Conservation (phyloP, 1,140 invertebrate genomes). For the Atopsyche davidsoni region DNA sequence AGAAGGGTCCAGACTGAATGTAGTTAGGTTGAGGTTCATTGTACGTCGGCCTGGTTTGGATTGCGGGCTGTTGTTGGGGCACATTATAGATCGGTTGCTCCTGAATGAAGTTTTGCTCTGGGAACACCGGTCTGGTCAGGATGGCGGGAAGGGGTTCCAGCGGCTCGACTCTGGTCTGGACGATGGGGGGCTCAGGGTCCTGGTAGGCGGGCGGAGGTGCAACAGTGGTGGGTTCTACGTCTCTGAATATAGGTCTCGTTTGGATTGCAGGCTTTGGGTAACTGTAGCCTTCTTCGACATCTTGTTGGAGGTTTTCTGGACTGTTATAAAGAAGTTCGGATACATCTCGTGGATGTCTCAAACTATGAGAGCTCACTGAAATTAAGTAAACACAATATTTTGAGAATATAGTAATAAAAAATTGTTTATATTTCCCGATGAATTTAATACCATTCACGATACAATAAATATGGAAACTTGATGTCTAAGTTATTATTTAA, state of each 20-base stretch:
- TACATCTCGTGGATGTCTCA: constrained; percentile 19
- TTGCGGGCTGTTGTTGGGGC: constrained; percentile 2
- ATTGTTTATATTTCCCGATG: no score
- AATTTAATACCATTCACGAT: no score
- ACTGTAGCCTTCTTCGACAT: constrained; percentile 11
- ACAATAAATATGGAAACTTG: no score
- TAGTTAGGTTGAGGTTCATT: constrained; percentile 5
- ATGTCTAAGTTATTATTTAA: no score
- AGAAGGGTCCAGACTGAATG: constrained; percentile 1
- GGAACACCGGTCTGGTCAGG: not conserved
- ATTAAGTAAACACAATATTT: constrained; percentile 4
- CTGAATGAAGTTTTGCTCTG: not conserved
- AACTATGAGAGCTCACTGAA: constrained; percentile 13
- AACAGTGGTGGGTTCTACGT: constrained; percentile 6
- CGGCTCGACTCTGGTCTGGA: not conserved
- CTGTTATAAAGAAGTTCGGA: constrained; percentile 17
- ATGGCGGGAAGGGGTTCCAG: not conserved
- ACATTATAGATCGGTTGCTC: not conserved
- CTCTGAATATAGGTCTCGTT: constrained; percentile 12
- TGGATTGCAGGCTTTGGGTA: constrained; percentile 21
- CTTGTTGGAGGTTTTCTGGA: constrained; percentile 5
- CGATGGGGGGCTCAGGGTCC: constrained; percentile 1
- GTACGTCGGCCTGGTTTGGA: constrained; percentile 17
- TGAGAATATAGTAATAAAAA: no score
- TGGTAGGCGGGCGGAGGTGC: not conserved